phyloP scores from a whole-genome alignment of 2,797 vertebrate genomes.

The Gastrophryne carolinensis region DNA sequence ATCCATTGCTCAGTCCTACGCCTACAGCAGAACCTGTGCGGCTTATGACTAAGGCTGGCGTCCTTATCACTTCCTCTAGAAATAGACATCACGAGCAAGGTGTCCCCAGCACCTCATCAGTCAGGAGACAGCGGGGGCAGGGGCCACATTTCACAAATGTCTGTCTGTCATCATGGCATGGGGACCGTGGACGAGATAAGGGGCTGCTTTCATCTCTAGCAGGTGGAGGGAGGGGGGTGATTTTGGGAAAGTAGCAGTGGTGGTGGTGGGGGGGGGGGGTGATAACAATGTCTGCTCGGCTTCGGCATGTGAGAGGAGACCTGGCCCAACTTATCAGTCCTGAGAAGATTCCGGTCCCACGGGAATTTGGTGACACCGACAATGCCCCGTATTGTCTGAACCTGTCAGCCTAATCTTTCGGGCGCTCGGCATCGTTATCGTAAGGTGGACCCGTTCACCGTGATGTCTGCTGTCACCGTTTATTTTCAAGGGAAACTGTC shows the following conservation, averaged over 20 bases:
- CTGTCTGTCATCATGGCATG: constrained; percentile 31
- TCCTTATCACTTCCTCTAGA: neutral
- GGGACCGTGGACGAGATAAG: constrained; percentile 17
- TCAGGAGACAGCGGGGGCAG: neutral
- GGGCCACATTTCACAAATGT: constrained; percentile 34
- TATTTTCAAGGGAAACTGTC: too few species aligned
- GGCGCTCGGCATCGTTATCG: neutral
- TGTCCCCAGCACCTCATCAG: neutral
- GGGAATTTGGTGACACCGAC: constrained; percentile 34
- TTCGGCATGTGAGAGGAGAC: constrained; percentile 28
- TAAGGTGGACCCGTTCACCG: too few species aligned
- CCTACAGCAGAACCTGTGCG: too few species aligned
- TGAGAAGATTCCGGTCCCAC: constrained; percentile 19
- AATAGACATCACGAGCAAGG: neutral
- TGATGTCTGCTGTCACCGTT: too few species aligned
- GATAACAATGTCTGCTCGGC: constrained; percentile 18
- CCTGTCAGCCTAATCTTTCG: neutral
- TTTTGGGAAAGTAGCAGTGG: neutral
- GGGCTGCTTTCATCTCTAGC: constrained; percentile 22
- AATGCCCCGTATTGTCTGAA: constrained; percentile 19
- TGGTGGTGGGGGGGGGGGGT: neutral
- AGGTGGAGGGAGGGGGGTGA: neutral
- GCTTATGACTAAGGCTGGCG: too few species aligned
- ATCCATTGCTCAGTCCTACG: too few species aligned
- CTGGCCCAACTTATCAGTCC: constrained; percentile 23